Evolutionary conservation across 2,797 vertebrate genomes (phyloP).

Genomic region (Crocidura indochinensis): DNA sequence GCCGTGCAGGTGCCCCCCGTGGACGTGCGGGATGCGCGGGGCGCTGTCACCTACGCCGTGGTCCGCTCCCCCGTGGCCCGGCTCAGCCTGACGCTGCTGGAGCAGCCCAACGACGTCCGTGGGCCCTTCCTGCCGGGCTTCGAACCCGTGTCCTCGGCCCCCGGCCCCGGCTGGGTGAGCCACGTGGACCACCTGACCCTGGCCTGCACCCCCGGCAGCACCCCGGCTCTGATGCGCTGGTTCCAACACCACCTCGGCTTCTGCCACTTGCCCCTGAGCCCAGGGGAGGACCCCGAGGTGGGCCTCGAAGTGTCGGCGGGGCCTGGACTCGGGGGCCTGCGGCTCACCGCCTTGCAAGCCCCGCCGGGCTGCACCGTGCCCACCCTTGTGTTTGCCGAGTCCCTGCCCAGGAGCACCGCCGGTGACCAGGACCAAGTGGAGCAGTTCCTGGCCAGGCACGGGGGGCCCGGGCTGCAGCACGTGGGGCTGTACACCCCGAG

Average conservation of each 20-base stretch:
- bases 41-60: constrained; percentile 93
- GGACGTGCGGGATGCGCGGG: constrained; percentile 89
- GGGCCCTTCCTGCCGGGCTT: constrained; percentile 95
- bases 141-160: constrained; percentile 64
- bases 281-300: constrained; percentile 90
- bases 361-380: constrained; percentile 81
- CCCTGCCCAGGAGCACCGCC: constrained; percentile 88
- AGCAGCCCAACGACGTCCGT: constrained; percentile 91
- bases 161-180: constrained; percentile 87
- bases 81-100: constrained; percentile 95
- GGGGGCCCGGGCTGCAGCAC: constrained; percentile 95
- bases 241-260: constrained; percentile 95
- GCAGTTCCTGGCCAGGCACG: constrained; percentile 94
- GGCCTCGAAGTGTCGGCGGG: constrained; percentile 88
- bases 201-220: constrained; percentile 90
- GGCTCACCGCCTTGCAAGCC: constrained; percentile 93
- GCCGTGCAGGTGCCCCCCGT: constrained; percentile 92
- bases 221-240: constrained; percentile 92
- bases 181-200: constrained; percentile 97
- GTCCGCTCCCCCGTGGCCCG: constrained; percentile 94
- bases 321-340: constrained; percentile 92
- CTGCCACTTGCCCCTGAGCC: constrained; percentile 92
- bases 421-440: constrained; percentile 94
- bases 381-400: constrained; percentile 94
- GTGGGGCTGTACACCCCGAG: constrained; percentile 93